Conservation (phyloP, 2,888 invertebrate genomes). For the Eupeodes latifasciatus region DNA sequence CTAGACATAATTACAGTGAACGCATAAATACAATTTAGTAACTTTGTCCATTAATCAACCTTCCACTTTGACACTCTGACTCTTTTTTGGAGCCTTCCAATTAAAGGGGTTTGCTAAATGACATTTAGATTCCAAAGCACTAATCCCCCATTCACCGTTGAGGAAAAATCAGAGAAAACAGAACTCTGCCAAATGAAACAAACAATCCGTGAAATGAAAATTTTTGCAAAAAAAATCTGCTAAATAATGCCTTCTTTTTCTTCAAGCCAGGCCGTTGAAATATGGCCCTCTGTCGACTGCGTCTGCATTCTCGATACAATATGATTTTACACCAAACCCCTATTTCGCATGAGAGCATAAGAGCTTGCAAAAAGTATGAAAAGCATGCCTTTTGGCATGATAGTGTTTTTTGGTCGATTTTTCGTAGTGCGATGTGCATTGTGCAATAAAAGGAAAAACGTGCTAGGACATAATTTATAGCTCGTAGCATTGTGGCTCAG, state of each 20-base stretch:
- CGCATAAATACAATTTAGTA: too few species aligned
- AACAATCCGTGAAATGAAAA: not conserved
- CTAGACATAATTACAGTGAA: too few species aligned
- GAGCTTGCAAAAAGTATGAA: too few species aligned
- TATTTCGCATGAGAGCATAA: not conserved
- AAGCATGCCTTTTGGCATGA: constrained; percentile 33
- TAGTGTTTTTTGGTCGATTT: constrained; percentile 49
- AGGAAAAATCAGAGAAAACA: not conserved
- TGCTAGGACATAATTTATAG: constrained; percentile 69
- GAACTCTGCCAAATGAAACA: not conserved
- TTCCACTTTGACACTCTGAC: too few species aligned
- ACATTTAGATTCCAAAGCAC: not conserved
- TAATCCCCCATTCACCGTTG: not conserved
- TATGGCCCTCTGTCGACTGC: not conserved
- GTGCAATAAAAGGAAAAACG: constrained; percentile 18
- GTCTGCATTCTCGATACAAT: not conserved
- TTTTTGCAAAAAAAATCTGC: not conserved
- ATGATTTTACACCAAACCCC: not conserved
- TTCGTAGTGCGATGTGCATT: constrained; percentile 23
- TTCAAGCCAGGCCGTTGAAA: not conserved
- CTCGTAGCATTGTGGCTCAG: constrained; percentile 32
- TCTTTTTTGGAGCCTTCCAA: not conserved
- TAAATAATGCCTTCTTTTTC: not conserved
- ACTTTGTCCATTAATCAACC: too few species aligned
- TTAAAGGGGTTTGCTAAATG: not conserved